phyloP scores from a whole-genome alignment of 1,140 invertebrate species.

The Oedothorax gibbosus region DNA sequence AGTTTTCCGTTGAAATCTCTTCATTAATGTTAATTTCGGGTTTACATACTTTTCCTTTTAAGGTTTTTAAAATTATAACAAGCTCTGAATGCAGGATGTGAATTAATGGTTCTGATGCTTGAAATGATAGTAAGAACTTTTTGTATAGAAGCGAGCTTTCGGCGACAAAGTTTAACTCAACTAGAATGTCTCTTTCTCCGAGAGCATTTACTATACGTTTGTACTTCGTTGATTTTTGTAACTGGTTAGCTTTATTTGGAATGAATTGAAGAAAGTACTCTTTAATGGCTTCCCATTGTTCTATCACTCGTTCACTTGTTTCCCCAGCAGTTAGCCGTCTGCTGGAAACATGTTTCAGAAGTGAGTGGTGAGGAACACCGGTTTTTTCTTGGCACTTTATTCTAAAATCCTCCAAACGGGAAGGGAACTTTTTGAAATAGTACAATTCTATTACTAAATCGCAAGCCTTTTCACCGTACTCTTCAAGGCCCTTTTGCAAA shows the following conservation, averaged over 20 bases:
- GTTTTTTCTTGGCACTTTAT: conserved; percentile 60
- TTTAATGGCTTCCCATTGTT: conserved; percentile 61
- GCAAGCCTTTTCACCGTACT: conserved; percentile 61
- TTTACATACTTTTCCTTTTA: too few species aligned
- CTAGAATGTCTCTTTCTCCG: conserved; percentile 20
- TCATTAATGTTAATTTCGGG: too few species aligned
- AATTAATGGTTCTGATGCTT: conserved; percentile 59
- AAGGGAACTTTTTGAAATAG: conserved; percentile 62
- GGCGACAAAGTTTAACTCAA: conserved; percentile 60
- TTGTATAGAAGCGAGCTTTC: conserved; percentile 53
- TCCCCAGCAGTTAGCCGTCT: conserved; percentile 63
- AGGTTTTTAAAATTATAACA: too few species aligned
- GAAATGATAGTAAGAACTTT: conserved; percentile 58
- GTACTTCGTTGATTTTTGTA: conserved; percentile 57
- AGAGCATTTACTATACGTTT: conserved; percentile 52
- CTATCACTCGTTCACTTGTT: conserved; percentile 60
- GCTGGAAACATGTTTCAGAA: conserved; percentile 63
- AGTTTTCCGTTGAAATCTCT: too few species aligned
- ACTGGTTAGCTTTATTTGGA: conserved; percentile 34
- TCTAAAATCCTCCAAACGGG: conserved; percentile 63
- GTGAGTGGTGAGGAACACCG: conserved; percentile 54
- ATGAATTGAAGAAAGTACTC: conserved; percentile 62
- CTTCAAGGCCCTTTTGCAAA: background rate
- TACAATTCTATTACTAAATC: conserved; percentile 7
- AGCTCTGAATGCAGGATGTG: conserved; percentile 60